Evolutionary conservation across 1,140 invertebrate genomes (phyloP).

Genomic region (Cherax quadricarinatus): DNA sequence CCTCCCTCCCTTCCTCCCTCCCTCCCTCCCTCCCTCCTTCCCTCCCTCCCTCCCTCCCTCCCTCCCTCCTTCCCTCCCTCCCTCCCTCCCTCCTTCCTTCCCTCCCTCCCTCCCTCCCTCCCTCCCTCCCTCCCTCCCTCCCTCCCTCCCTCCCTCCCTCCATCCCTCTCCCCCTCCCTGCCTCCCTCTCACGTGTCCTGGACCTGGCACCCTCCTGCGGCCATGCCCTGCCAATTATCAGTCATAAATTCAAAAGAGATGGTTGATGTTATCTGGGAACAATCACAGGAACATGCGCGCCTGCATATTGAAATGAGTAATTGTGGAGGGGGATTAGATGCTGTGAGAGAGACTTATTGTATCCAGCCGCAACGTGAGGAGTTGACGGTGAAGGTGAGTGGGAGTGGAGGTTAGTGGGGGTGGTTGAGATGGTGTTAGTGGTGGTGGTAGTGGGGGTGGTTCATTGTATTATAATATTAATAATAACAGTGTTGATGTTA

Average conservation of each 20-base stretch:
- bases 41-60: too few relatives aligned
- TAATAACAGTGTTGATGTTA: too few relatives aligned
- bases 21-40: too few relatives aligned
- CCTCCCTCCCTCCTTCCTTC: too few relatives aligned
- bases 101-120: too few relatives aligned
- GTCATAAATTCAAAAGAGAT: slow-evolving; percentile 24
- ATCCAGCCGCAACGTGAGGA: not conserved
- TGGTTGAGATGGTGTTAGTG: not conserved
- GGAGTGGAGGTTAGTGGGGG: not conserved
- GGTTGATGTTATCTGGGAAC: not conserved
- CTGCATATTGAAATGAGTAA: not conserved
- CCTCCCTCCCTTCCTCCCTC: too few relatives aligned
- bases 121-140: too few relatives aligned
- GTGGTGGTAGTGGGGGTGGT: not conserved
- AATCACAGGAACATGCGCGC: not conserved
- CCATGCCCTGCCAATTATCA: not conserved
- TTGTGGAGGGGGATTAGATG: not conserved
- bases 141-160: too few relatives aligned
- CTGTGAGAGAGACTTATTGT: not conserved
- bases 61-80: too few relatives aligned
- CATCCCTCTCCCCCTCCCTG: too few relatives aligned
- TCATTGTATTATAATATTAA: too few relatives aligned
- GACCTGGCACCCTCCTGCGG: not conserved
- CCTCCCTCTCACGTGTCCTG: too few relatives aligned
- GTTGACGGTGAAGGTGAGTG: not conserved